phyloP scores from a whole-genome alignment of 2,888 invertebrate species.

The Cremastinae sp. region DNA sequence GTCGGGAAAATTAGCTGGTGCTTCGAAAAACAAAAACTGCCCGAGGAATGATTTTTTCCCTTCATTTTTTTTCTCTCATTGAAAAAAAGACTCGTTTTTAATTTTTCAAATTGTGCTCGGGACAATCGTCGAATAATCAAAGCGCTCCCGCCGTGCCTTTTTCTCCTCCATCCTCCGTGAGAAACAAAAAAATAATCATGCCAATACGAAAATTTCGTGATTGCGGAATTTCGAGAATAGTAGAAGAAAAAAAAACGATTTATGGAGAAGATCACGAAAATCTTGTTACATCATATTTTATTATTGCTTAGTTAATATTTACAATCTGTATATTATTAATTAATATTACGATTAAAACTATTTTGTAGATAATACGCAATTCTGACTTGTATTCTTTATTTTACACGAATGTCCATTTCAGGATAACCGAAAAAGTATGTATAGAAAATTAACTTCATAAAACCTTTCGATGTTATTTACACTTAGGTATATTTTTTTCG shows the following conservation, averaged over 20 bases:
- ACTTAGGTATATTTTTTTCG: no score
- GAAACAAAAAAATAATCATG: slow-evolving; percentile 20
- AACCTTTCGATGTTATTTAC: no score
- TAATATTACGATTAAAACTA: slow-evolving; percentile 79
- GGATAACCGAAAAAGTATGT: no score
- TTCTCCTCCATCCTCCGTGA: slow-evolving; percentile 32
- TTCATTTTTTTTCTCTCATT: background rate
- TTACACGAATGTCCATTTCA: no score
- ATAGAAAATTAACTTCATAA: no score
- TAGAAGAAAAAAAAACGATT: slow-evolving; percentile 19
- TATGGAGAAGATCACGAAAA: slow-evolving; percentile 63
- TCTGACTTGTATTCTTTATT: slow-evolving; percentile 39
- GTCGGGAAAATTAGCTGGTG: no score
- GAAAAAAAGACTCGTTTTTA: background rate
- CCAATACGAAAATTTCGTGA: background rate
- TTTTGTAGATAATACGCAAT: slow-evolving; percentile 78
- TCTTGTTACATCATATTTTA: slow-evolving; percentile 79
- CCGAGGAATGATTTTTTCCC: background rate
- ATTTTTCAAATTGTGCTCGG: background rate
- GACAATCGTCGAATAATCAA: slow-evolving; percentile 17
- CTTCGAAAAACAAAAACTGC: background rate
- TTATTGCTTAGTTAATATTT: slow-evolving; percentile 79
- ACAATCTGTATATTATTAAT: slow-evolving; percentile 80
- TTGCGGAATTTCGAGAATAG: slow-evolving; percentile 26
- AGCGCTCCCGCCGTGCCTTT: slow-evolving; percentile 41